Evolutionary conservation across 1,140 invertebrate genomes (phyloP).

Genomic region (Macrobrachium rosenbergii): DNA sequence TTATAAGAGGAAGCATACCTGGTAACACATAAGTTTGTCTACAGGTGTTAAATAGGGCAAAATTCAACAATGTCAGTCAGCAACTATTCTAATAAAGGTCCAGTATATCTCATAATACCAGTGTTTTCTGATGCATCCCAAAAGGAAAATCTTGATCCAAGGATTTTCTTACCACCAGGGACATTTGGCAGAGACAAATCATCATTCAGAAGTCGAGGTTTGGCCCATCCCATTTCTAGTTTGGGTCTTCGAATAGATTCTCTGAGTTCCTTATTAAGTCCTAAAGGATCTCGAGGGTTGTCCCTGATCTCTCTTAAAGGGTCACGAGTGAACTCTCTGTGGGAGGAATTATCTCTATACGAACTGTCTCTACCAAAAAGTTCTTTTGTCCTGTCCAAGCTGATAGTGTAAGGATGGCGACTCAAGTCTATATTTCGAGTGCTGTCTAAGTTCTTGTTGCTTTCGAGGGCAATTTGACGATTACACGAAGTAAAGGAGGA

Average conservation of each 20-base stretch:
- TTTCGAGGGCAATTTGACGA: slow-evolving; percentile 21
- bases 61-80: too few species aligned
- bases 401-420: slow-evolving; percentile 65
- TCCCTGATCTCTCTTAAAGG: slow-evolving; percentile 64
- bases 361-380: slow-evolving; percentile 41
- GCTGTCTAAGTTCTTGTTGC: slow-evolving; percentile 19
- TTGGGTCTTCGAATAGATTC: slow-evolving; percentile 43
- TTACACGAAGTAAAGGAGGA: slow-evolving; percentile 41
- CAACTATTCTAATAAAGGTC: too few species aligned
- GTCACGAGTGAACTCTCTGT: slow-evolving; percentile 41
- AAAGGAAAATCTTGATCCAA: too few species aligned
- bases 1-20: too few species aligned
- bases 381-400: slow-evolving; percentile 62
- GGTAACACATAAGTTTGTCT: too few species aligned
- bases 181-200: slow-evolving; percentile 73
- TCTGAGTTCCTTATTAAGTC: slow-evolving; percentile 27
- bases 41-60: too few species aligned
- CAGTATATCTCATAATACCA: too few species aligned
- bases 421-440: slow-evolving; percentile 38
- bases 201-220: slow-evolving; percentile 67
- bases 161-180: slow-evolving; percentile 70
- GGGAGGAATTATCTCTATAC: slow-evolving; percentile 34
- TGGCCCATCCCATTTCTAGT: slow-evolving; percentile 57
- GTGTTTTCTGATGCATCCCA: too few species aligned
- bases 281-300: slow-evolving; percentile 38